Conservation (phyloP, 1,140 invertebrate species). For the Ceratoteleas bidentatus region DNA sequence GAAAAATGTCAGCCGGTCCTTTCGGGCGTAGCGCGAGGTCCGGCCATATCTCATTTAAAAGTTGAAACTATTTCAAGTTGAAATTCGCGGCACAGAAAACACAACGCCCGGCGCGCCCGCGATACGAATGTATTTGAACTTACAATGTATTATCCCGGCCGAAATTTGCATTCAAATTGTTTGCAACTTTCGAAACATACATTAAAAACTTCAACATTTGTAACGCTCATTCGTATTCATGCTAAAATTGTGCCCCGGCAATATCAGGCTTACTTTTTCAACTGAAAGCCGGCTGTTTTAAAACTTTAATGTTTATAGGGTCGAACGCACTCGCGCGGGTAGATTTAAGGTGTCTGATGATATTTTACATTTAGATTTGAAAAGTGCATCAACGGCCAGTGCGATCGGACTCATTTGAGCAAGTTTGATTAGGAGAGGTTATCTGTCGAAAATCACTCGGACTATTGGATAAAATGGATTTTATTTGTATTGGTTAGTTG, state of each 20-base stretch:
- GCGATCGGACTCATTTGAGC: too few species aligned
- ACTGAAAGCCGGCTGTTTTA: neutral
- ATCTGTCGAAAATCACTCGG: too few species aligned
- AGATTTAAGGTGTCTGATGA: too few species aligned
- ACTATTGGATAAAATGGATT: too few species aligned
- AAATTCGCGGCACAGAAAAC: constrained; percentile 17
- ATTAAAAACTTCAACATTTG: constrained; percentile 33
- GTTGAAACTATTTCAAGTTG: constrained; percentile 37
- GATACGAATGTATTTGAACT: constrained; percentile 38
- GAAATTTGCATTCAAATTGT: constrained; percentile 41
- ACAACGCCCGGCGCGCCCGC: constrained; percentile 5
- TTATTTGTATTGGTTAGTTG: too few species aligned
- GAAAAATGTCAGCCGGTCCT: constrained; percentile 30
- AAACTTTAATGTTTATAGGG: too few species aligned
- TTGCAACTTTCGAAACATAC: constrained; percentile 37
- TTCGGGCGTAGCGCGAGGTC: neutral
- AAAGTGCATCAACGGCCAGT: too few species aligned
- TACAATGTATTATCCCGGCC: constrained; percentile 22
- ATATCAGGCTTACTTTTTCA: constrained; percentile 13
- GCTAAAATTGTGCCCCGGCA: constrained; percentile 2
- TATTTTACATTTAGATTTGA: too few species aligned
- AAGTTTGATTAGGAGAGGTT: too few species aligned
- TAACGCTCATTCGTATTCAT: constrained; percentile 26
- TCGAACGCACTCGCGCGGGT: too few species aligned
- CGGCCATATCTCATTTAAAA: constrained; percentile 26